phyloP scores from a whole-genome alignment of 2,888 invertebrate species.

The Heliconius cydno region DNA sequence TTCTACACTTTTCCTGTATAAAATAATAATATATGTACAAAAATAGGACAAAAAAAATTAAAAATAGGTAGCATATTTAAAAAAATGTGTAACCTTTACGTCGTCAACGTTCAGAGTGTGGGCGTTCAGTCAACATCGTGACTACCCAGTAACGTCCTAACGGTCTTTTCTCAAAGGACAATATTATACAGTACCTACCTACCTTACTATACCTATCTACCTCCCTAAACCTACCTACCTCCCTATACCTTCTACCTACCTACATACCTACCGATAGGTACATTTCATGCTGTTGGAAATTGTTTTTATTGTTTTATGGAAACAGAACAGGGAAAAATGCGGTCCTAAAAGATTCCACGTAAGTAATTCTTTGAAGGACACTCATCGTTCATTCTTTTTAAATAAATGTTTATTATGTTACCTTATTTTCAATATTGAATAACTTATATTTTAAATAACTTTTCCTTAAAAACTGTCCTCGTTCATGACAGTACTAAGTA shows the following conservation, averaged over 20 bases:
- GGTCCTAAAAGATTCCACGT: not conserved
- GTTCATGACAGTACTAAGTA: not conserved
- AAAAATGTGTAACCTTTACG: not conserved
- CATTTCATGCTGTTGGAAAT: not conserved
- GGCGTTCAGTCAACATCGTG: slow-evolving; percentile 14
- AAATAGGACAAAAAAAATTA: not conserved
- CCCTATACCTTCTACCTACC: too few relatives aligned
- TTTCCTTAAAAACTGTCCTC: not conserved
- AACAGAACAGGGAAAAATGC: slow-evolving; percentile 10
- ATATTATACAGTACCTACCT: not conserved
- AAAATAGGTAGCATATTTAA: not conserved
- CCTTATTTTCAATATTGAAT: slow-evolving; percentile 1
- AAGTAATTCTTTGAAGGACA: not conserved
- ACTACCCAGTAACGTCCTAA: slow-evolving; percentile 12
- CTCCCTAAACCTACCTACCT: too few relatives aligned
- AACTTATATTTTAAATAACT: not conserved
- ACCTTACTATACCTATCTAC: not conserved
- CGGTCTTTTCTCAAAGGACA: slow-evolving; percentile 20
- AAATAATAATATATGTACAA: not conserved
- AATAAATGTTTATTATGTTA: slow-evolving; percentile 11
- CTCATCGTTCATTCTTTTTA: not conserved
- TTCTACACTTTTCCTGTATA: not conserved
- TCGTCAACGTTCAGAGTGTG: not conserved
- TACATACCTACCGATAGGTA: not conserved
- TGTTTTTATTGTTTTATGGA: not conserved